These are phyloP conservation scores for Alosa sapidissima DNA, from an alignment of 2,797 vertebrate genomes.

Conservation along the genomic window DNA sequence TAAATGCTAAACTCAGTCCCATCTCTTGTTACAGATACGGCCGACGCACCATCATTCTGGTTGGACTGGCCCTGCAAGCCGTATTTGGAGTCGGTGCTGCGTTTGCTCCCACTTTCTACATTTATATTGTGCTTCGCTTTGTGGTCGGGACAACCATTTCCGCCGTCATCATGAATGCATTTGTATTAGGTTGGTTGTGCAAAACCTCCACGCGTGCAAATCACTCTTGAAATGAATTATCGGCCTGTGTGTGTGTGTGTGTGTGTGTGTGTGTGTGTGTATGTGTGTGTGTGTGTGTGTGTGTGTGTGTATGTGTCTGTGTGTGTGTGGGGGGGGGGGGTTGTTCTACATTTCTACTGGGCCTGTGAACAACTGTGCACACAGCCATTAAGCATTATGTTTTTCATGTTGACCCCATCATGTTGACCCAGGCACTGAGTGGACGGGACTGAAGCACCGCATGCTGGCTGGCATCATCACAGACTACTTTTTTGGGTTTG, in stretches of 20 bases:
- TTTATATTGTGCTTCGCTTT: constrained; percentile 77
- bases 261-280: not conserved
- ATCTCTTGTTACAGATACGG: constrained; percentile 70
- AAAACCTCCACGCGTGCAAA: not conserved
- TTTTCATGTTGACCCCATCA: not conserved
- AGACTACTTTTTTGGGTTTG: constrained; percentile 74
- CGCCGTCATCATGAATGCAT: constrained; percentile 72
- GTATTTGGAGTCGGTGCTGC: constrained; percentile 74
- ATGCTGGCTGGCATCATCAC: constrained; percentile 71
- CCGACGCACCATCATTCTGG: constrained; percentile 70
- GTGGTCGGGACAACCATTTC: constrained; percentile 74
- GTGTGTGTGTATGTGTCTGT: not conserved
- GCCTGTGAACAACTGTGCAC: not conserved
- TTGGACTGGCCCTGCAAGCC: constrained; percentile 67
- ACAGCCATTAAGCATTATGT: not conserved
- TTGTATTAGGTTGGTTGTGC: constrained; percentile 72
- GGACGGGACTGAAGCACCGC: constrained; percentile 75
- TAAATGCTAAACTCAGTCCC: not conserved
- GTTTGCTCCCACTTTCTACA: constrained; percentile 75
- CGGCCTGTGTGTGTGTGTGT: not conserved
- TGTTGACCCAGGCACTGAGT: constrained; percentile 75
- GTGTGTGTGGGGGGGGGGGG: not conserved
- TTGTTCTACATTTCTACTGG: not conserved
- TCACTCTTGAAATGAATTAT: too few species aligned
- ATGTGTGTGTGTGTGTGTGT: not conserved